These are phyloP conservation scores for Neosilurus mollespiculum DNA, from an alignment of 2,797 vertebrate genomes.

Conservation along the genomic window DNA sequence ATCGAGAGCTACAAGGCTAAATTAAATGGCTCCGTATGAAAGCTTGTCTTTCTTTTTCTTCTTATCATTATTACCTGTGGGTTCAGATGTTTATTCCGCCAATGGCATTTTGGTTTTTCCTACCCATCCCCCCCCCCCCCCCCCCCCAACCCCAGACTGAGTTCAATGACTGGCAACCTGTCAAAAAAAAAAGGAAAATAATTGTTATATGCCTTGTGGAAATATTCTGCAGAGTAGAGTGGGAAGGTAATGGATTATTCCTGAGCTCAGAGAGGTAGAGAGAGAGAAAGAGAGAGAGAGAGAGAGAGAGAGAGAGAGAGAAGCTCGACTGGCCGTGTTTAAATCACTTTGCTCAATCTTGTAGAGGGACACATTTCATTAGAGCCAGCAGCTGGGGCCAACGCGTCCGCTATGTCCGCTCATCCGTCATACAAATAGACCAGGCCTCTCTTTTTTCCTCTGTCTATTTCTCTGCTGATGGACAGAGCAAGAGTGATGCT, in stretches of 20 bases:
- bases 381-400: slow-evolving; percentile 76
- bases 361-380: slow-evolving; percentile 82
- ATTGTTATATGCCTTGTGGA: slow-evolving; percentile 49
- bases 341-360: slow-evolving; percentile 80
- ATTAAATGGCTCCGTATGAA: background rate
- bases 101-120: background rate
- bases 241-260: slow-evolving; percentile 47
- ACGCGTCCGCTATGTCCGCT: slow-evolving; percentile 64
- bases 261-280: slow-evolving; percentile 37
- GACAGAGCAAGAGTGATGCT: slow-evolving; percentile 67
- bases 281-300: slow-evolving; percentile 45
- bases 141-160: background rate
- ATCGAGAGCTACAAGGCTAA: background rate
- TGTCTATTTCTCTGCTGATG: slow-evolving; percentile 42
- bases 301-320: slow-evolving; percentile 36
- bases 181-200: slow-evolving; percentile 48
- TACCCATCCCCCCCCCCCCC: no score
- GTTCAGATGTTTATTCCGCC: slow-evolving; percentile 3
- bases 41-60: background rate
- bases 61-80: background rate
- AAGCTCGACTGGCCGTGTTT: slow-evolving; percentile 72
- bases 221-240: slow-evolving; percentile 46
- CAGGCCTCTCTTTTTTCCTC: slow-evolving; percentile 52
- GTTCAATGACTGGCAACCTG: slow-evolving; percentile 41
- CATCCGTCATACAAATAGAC: slow-evolving; percentile 78